These are phyloP conservation scores for Brenthis daphne DNA, from an alignment of 2,888 invertebrate species.

Conservation along the genomic window DNA sequence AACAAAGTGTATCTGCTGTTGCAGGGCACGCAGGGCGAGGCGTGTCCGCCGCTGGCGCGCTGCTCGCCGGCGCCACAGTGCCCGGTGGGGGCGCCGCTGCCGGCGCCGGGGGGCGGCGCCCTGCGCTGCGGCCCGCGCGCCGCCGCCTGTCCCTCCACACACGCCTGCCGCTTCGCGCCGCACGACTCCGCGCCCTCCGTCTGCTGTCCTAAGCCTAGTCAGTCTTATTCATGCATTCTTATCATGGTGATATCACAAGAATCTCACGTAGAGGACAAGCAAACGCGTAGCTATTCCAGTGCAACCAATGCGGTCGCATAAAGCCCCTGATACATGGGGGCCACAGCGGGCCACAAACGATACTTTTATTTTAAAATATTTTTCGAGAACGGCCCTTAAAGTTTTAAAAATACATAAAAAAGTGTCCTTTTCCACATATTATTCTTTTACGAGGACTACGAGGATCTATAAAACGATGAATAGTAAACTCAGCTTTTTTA, in stretches of 20 bases:
- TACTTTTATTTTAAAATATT: too few species aligned
- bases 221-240: constrained; percentile 46
- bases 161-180: constrained; percentile 92
- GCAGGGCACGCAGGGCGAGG: constrained; percentile 78
- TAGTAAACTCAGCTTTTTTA: too few species aligned
- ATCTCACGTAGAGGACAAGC: too few species aligned
- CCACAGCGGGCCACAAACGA: too few species aligned
- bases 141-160: constrained; percentile 91
- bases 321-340: too few species aligned
- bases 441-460: too few species aligned
- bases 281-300: too few species aligned
- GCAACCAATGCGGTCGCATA: too few species aligned
- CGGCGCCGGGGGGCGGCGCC: constrained; percentile 70
- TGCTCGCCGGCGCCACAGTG: constrained; percentile 84
- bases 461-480: too few species aligned
- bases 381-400: too few species aligned
- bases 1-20: not conserved
- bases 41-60: constrained; percentile 90
- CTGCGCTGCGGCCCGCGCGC: constrained; percentile 88
- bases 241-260: not conserved
- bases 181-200: constrained; percentile 89
- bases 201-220: constrained; percentile 93
- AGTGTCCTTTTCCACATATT: too few species aligned
- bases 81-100: constrained; percentile 61
- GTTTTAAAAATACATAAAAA: too few species aligned